These are phyloP conservation scores for Heloderma charlesbogerti DNA, from an alignment of 2,113 vertebrate species.

Conservation along the genomic window DNA sequence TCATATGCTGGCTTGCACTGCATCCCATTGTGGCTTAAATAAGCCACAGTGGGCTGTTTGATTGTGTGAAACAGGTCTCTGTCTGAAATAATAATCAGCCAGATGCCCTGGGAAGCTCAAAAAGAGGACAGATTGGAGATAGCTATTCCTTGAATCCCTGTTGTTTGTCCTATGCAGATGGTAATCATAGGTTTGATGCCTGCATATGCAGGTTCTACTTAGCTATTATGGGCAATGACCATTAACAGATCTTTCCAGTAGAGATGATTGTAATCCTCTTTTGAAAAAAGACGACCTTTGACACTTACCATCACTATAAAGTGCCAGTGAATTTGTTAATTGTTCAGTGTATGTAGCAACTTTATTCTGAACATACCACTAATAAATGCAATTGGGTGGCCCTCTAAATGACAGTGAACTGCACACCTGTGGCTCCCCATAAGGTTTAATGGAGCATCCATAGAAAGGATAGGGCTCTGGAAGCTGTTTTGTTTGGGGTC, in stretches of 20 bases:
- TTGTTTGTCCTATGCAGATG: background rate
- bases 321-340: background rate
- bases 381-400: background rate
- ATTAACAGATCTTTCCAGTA: background rate
- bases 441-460: background rate
- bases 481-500: background rate
- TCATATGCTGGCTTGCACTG: no score
- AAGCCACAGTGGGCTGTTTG: no score
- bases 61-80: no score
- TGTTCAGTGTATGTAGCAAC: background rate
- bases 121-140: background rate
- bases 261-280: no score
- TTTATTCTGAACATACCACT: background rate
- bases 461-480: background rate
- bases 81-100: background rate
- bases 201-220: background rate
- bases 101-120: background rate
- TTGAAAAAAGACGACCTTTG: no score
- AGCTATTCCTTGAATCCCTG: background rate
- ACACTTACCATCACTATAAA: no score
- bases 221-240: background rate
- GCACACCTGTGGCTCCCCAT: no score
- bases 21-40: no score
- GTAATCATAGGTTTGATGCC: background rate
- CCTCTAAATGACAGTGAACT: background rate